Percentiles rank a stretch among this genome's conserved stretches.
Conservation (phyloP, 2,888 invertebrate species). For the Dryocosmus kuriphilus region DNA sequence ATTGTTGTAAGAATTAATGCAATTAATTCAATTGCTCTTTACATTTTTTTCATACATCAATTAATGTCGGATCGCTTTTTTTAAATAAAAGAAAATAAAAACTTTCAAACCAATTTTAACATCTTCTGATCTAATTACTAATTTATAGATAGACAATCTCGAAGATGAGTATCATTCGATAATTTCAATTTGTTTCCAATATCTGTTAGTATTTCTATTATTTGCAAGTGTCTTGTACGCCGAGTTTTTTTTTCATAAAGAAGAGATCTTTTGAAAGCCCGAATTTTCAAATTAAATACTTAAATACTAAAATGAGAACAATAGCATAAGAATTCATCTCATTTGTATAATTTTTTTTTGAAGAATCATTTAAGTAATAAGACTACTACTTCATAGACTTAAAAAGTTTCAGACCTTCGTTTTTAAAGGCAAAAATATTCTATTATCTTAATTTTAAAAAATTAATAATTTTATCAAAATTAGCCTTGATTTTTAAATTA, state of each 20-base stretch:
- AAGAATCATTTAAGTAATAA: no score
- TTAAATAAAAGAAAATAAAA: neutral
- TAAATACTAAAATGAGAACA: no score
- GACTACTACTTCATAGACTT: no score
- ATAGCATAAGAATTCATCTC: no score
- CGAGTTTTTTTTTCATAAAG: neutral
- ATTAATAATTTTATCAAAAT: neutral
- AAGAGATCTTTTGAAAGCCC: neutral
- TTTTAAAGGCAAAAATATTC: neutral
- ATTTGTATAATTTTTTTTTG: no score
- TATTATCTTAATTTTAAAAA: neutral
- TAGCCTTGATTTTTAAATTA: neutral
- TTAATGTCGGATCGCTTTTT: neutral
- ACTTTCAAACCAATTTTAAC: neutral
- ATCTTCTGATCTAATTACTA: neutral
- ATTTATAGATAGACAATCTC: neutral
- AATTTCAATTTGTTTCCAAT: neutral
- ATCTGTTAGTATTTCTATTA: neutral
- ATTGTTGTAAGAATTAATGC: neutral
- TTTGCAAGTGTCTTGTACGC: neutral
- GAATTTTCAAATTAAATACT: neutral
- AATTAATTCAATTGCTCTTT: neutral
- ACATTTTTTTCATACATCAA: neutral
- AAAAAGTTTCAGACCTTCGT: neutral
- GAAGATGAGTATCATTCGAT: neutral